Percentiles rank a stretch among this genome's conserved stretches.
These are phyloP conservation scores for Porites lutea DNA, from an alignment of 64 coral and sea anemone species.

Conservation along the genomic window DNA sequence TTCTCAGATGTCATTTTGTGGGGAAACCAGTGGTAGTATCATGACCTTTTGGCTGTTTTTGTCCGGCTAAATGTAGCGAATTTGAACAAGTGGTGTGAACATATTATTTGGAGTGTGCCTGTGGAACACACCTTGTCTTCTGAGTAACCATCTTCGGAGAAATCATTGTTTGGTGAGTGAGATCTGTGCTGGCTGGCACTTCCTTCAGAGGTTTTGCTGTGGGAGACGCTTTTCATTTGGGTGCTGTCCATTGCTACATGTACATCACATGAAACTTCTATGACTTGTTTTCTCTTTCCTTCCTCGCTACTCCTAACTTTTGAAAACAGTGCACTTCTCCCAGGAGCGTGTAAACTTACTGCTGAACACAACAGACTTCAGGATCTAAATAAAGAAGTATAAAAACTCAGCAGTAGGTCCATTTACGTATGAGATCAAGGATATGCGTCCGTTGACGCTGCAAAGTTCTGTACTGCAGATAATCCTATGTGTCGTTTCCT, in stretches of 20 bases:
- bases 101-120: background rate
- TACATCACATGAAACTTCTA: background rate
- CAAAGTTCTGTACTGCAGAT: too few relatives aligned
- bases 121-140: constrained; percentile 21
- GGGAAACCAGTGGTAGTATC: too few relatives aligned
- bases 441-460: too few relatives aligned
- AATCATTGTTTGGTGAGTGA: constrained; percentile 31
- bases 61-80: background rate
- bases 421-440: too few relatives aligned
- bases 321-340: too few relatives aligned
- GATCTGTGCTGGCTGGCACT: background rate
- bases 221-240: background rate
- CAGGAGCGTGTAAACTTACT: too few relatives aligned
- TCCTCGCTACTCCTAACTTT: background rate
- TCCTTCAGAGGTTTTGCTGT: constrained; percentile 14
- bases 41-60: background rate
- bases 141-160: constrained; percentile 1
- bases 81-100: too few relatives aligned
- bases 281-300: background rate
- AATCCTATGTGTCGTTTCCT: too few relatives aligned
- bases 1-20: too few relatives aligned
- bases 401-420: too few relatives aligned
- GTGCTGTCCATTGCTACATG: background rate
- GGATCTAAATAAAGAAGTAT: too few relatives aligned
- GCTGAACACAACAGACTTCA: too few relatives aligned